Evolutionary conservation across 2,797 vertebrate genomes (phyloP), one percentile per base, ranked within the genome.

Genomic region (Yasuhikotakia modesta): DNA sequence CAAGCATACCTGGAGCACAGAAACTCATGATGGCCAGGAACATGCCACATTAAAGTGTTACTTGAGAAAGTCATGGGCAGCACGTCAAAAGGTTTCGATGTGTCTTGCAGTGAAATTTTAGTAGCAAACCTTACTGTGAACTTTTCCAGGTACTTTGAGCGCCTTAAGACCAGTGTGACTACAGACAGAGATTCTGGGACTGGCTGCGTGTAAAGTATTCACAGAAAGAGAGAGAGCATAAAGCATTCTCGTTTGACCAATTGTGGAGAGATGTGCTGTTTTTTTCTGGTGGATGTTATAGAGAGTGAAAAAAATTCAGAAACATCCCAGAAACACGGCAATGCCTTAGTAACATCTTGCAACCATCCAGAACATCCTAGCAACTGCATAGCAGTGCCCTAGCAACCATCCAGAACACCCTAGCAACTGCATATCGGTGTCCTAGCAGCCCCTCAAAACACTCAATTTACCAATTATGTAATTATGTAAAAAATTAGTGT

Each of bases 61-160:
- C 57, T 70, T 63, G 75, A 77, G 75, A 77, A 70, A 69, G 53
- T 69, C 55, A 68, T 19, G 1, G 39, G 39, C 39, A 60, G 53
- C 39, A 27, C 4, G 58, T 63, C 21, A 50, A 70, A 14, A 60
- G 55, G 66, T 52, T 69, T 76, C n/a, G 4, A 5, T 22, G 52
- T 24, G 55, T 27, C 53, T 32, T 64, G 46, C 17, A 67, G 53
- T 76, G 61, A 45, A 67, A 72, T 61, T 76, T 76, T 21, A 79
- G 32, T 57, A 82, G 64, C 55, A 61, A 68, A 63, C 53, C 30
- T 77, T 14, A 45, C 17, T 78, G 53, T 83, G 55, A 79, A 79
- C 57, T 63, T 73, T 79, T 69, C 39, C 17, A 13, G 32, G 8
- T 14, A 61, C 70, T 17, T 17, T 10, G 73, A 70, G 61, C 48